Evolutionary conservation across 2,113 vertebrate genomes (phyloP).

Genomic region (Microcebus lehilahytsara): DNA sequence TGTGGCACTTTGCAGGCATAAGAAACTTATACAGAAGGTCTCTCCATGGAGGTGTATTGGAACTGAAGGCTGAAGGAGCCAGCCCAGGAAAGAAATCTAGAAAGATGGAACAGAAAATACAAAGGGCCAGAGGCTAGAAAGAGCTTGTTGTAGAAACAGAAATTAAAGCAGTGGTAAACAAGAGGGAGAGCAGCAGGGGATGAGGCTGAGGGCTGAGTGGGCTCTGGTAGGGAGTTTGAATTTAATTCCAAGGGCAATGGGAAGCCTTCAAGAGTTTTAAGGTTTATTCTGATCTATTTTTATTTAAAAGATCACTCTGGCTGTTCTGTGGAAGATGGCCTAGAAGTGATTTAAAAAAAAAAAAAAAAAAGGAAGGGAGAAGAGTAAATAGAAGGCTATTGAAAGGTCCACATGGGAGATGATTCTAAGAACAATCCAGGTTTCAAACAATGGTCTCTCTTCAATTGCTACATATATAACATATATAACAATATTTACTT

Average conservation of each 20-base stretch:
- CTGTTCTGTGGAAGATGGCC: not conserved
- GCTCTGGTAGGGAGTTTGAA: not conserved
- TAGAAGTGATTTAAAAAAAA: not conserved
- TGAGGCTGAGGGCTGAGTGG: not conserved
- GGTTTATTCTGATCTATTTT: not conserved
- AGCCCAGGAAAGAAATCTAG: not conserved
- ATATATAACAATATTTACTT: not conserved
- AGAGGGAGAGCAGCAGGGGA: not conserved
- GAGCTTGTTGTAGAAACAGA: not conserved
- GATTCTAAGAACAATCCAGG: not conserved
- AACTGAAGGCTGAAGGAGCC: not conserved
- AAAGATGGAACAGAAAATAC: not conserved
- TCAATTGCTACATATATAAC: not conserved
- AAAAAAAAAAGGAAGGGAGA: not conserved
- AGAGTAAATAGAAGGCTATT: not conserved
- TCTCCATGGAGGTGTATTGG: not conserved
- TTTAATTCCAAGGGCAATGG: not conserved
- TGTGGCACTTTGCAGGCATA: not conserved
- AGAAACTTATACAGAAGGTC: not conserved
- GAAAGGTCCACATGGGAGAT: not conserved
- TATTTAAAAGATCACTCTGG: not conserved
- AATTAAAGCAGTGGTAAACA: not conserved
- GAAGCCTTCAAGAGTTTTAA: not conserved
- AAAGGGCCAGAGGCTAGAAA: not conserved
- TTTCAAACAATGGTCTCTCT: slow-evolving; percentile 4